Percentiles rank a stretch among this genome's conserved stretches.
phyloP scores from a whole-genome alignment of 1,140 invertebrate species.

The Drosophila kikkawai region DNA sequence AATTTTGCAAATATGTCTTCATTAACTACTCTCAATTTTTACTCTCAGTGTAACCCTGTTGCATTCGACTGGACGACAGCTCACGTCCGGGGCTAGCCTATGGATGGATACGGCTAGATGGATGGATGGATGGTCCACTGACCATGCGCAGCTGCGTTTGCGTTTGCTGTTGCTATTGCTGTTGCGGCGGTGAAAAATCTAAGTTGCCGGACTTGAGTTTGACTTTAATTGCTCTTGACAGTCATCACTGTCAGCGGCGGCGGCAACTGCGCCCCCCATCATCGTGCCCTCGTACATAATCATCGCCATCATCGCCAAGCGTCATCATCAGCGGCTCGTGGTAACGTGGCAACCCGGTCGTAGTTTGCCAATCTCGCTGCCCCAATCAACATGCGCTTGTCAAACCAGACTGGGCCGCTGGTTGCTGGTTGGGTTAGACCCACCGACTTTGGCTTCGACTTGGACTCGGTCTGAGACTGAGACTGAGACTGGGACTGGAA shows the following conservation, averaged over 20 bases:
- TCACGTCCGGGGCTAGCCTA: slow-evolving; percentile 61
- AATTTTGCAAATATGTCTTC: not conserved
- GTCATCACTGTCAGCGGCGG: slow-evolving; percentile 82
- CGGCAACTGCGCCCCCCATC: slow-evolving; percentile 37
- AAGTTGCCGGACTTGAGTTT: slow-evolving; percentile 78
- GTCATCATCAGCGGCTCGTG: slow-evolving; percentile 24
- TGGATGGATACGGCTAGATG: slow-evolving; percentile 30
- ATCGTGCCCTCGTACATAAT: slow-evolving; percentile 31
- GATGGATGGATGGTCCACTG: slow-evolving; percentile 54
- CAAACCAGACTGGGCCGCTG: slow-evolving; percentile 53
- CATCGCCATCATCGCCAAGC: slow-evolving; percentile 29
- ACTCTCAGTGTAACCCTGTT: slow-evolving; percentile 14
- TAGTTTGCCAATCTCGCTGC: slow-evolving; percentile 77
- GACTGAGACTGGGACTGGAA: not conserved
- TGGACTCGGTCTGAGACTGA: not conserved
- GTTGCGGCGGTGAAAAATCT: slow-evolving; percentile 76
- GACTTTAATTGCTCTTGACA: slow-evolving; percentile 85
- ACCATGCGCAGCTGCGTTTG: slow-evolving; percentile 70
- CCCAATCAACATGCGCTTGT: slow-evolving; percentile 82
- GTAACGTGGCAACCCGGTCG: slow-evolving; percentile 29
- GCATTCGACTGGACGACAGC: slow-evolving; percentile 69
- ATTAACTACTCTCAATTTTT: not conserved
- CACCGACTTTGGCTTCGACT: slow-evolving; percentile 31
- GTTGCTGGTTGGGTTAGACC: slow-evolving; percentile 49
- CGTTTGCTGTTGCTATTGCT: not conserved